A percentile compares a stretch with the other conserved stretches of the same genome.
These are phyloP conservation scores for Hypanus sabinus DNA, from an alignment of 2,113 vertebrate species.

Conservation along the genomic window DNA sequence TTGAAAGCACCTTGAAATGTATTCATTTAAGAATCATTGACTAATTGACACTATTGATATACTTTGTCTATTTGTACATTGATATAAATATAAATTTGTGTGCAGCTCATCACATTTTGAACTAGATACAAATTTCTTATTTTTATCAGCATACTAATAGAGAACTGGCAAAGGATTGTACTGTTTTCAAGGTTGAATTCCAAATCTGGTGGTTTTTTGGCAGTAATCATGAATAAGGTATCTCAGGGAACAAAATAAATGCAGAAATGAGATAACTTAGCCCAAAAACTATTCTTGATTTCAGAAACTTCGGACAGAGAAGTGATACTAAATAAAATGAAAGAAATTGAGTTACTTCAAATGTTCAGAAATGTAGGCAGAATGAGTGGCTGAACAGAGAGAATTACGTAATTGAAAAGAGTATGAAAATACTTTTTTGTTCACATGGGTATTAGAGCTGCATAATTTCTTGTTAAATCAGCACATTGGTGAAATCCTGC, in stretches of 20 bases:
- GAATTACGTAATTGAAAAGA: neutral
- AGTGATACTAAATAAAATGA: neutral
- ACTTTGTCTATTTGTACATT: neutral
- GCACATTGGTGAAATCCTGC: slow-evolving; percentile 5
- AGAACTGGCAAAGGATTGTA: neutral
- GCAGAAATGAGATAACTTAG: neutral
- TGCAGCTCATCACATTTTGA: too few species aligned
- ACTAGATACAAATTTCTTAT: neutral
- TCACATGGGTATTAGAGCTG: neutral
- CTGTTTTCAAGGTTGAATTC: neutral
- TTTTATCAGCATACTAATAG: neutral
- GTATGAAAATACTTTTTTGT: neutral
- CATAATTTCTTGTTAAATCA: neutral
- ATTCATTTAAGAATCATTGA: neutral
- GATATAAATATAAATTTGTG: neutral
- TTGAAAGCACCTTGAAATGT: neutral
- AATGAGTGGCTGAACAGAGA: neutral
- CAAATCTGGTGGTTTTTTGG: neutral
- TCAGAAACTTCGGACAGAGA: neutral
- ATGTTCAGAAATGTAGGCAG: neutral
- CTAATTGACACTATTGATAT: neutral
- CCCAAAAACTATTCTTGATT: neutral
- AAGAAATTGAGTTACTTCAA: neutral
- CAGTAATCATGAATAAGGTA: neutral
- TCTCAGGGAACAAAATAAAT: neutral